Evolutionary conservation across 2,113 vertebrate genomes (phyloP).

Genomic region (Corvus cornix): DNA sequence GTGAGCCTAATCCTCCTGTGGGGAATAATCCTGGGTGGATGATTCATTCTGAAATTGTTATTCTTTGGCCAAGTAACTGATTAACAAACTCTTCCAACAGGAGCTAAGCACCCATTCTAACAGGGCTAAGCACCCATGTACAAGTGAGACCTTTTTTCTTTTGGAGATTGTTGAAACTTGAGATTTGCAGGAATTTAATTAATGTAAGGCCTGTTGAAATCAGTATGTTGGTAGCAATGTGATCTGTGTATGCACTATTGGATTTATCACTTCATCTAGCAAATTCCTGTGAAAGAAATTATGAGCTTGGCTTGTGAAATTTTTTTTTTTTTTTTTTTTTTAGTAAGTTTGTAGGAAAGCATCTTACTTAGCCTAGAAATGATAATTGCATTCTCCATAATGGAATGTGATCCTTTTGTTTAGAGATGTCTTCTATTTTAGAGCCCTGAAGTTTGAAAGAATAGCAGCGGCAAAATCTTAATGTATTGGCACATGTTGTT

Average conservation of each 20-base stretch:
- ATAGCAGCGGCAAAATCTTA: constrained; percentile 21
- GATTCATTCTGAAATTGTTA: neutral
- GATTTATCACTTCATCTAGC: constrained; percentile 29
- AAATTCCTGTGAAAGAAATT: constrained; percentile 49
- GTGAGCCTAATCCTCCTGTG: neutral
- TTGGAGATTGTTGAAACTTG: neutral
- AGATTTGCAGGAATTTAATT: constrained; percentile 9
- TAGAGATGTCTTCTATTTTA: neutral
- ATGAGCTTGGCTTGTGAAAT: constrained; percentile 25
- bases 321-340: neutral
- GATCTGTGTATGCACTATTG: neutral
- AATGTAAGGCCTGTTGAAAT: constrained; percentile 26
- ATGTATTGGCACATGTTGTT: neutral
- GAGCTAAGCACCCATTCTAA: neutral
- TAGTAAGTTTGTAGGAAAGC: neutral
- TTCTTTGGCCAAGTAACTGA: neutral
- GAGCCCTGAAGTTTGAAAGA: neutral
- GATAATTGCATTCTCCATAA: constrained; percentile 15
- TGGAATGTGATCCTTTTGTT: constrained; percentile 22
- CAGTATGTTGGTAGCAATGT: neutral
- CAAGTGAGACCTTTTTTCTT: neutral
- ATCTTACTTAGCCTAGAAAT: constrained; percentile 46
- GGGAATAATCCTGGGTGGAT: neutral
- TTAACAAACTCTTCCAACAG: neutral
- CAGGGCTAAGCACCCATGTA: neutral